Conservation (phyloP, 2,888 invertebrate genomes). For the Noctuana brunneofusca region DNA sequence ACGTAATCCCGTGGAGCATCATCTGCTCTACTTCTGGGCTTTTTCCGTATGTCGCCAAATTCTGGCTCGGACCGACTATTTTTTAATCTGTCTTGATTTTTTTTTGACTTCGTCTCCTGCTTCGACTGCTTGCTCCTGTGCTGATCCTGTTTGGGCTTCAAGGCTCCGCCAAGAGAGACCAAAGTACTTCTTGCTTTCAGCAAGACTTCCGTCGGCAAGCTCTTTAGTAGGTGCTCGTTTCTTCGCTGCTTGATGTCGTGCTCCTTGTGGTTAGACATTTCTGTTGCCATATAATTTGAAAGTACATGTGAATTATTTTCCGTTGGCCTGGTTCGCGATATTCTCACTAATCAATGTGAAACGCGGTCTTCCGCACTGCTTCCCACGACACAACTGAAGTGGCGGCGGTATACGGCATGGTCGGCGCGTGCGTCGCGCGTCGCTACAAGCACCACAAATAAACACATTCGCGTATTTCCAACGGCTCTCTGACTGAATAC, state of each 20-base stretch:
- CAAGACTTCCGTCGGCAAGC: conserved; percentile 72
- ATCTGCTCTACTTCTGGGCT: conserved; percentile 66
- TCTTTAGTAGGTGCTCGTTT: conserved; percentile 73
- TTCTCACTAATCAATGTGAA: conserved; percentile 38
- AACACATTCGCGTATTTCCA: conserved; percentile 57
- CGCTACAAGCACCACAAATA: conserved; percentile 74
- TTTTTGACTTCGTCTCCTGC: conserved; percentile 75
- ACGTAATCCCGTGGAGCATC: conserved; percentile 53
- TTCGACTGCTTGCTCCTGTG: conserved; percentile 59
- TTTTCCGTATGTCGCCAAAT: conserved; percentile 63
- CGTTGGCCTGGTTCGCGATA: conserved; percentile 37
- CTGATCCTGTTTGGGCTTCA: conserved; percentile 71
- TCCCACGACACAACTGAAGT: conserved; percentile 69
- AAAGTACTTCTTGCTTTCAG: conserved; percentile 73
- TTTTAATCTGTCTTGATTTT: conserved; percentile 65
- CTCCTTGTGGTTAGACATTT: conserved; percentile 73
- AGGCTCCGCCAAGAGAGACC: conserved; percentile 71
- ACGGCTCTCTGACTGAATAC: conserved; percentile 28
- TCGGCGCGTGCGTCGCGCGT: conserved; percentile 66
- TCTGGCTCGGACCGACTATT: conserved; percentile 70
- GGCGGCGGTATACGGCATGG: conserved; percentile 59
- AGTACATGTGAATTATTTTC: conserved; percentile 46
- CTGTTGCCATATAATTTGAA: conserved; percentile 39
- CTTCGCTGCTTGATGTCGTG: conserved; percentile 62
- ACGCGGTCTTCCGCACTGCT: conserved; percentile 60